Conservation (phyloP, 2,113 vertebrate species). For the Alosa alosa region DNA sequence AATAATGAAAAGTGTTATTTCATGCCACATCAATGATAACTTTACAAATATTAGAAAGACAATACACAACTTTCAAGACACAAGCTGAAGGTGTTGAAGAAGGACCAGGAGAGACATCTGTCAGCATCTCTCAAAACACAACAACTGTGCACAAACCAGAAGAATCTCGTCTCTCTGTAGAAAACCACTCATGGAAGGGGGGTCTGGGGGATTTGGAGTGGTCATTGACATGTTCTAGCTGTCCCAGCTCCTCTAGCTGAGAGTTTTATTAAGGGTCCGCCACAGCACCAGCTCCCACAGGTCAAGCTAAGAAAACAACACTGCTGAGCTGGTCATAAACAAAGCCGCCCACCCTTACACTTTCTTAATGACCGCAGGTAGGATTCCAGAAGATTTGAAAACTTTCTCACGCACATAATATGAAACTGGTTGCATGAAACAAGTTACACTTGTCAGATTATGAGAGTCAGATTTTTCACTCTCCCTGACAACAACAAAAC, state of each 20-base stretch:
- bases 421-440: neutral
- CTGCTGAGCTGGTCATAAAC: neutral
- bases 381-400: neutral
- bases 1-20: neutral
- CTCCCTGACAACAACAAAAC: neutral
- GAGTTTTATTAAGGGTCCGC: neutral
- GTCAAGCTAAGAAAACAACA: neutral
- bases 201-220: neutral
- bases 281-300: neutral
- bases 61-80: neutral
- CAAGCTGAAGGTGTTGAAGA: neutral
- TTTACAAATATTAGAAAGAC: neutral
- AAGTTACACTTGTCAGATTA: neutral
- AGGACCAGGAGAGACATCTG: neutral
- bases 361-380: neutral
- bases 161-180: neutral
- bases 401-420: neutral
- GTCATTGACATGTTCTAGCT: neutral
- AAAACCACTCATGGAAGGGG: neutral
- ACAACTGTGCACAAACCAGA: neutral
- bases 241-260: neutral
- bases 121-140: neutral
- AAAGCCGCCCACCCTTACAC: neutral
- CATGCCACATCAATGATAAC: neutral
- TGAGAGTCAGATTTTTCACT: neutral